Percentiles rank a stretch among this genome's conserved stretches.
These are phyloP conservation scores for Chrysolina haemoptera DNA, from an alignment of 2,888 invertebrate species.

Conservation along the genomic window DNA sequence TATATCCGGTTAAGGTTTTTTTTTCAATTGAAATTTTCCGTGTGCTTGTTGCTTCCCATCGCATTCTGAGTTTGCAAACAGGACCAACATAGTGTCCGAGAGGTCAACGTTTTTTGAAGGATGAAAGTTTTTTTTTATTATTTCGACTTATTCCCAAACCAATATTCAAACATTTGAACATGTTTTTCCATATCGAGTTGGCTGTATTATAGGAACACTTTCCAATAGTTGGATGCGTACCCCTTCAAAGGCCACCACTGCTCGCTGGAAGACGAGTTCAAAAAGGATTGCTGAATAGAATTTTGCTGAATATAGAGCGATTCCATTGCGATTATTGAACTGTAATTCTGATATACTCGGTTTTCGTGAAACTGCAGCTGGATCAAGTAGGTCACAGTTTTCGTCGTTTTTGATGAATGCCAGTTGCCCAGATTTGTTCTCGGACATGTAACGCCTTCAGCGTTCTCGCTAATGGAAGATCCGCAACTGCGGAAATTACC, in stretches of 20 bases:
- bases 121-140: too few relatives aligned
- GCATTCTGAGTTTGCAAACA: too few relatives aligned
- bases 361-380: slow-evolving; percentile 17
- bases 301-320: slow-evolving; percentile 2
- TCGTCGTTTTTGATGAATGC: slow-evolving; percentile 13
- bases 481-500: background rate
- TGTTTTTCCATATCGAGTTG: too few relatives aligned
- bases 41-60: too few relatives aligned
- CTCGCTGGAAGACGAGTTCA: background rate
- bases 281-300: slow-evolving; percentile 2
- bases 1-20: too few relatives aligned
- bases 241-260: background rate
- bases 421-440: slow-evolving; percentile 4
- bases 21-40: too few relatives aligned
- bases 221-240: too few relatives aligned
- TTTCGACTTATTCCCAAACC: too few relatives aligned
- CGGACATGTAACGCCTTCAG: background rate
- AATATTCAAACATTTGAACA: too few relatives aligned
- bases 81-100: too few relatives aligned
- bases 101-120: too few relatives aligned
- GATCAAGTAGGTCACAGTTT: background rate
- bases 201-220: too few relatives aligned
- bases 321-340: slow-evolving; percentile 6
- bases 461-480: background rate
- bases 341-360: slow-evolving; percentile 11